Base-by-base conservation (phyloP, 2,888 invertebrate genomes). In the Tortrix viridana region DNA sequence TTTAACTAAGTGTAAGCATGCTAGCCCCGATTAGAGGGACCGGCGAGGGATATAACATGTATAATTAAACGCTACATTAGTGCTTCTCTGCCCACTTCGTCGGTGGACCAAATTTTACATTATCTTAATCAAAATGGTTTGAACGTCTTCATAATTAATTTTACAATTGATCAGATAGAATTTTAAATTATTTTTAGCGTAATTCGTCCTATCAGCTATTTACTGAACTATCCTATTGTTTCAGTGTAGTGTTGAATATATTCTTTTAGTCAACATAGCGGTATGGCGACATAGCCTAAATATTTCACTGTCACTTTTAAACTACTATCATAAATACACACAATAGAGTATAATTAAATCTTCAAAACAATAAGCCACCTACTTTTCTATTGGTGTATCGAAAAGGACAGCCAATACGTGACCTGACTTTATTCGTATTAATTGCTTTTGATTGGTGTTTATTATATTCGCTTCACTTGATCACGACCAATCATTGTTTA, bases 401-500 rank as follows among this genome's bases (percentile, higher is more conserved):
- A 58, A 47, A 58, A 53, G 23, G 12, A 43, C 32, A 41, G 32
- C 4, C 46, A 38, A 46, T 44, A 63, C 58, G 63, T 63, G 63
- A 53, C 47, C 32, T 32, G 43, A 58, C 32, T 58, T 43, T 52
- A 58, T 53, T 58, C 18, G 32, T 32, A 63, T 58, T 18, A n/a
- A 43, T 26, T 18, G 26, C 20, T 43, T 38, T 43, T 63, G 53
- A 63, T 63, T 58, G 57, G 63, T 18, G 32, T 47, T 58, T 58
- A 48, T 52, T 63, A 53, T 48, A n/a, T 44, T 19, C 32, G 48
- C 19, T 43, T 50, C 37, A 50, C 37, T 19, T 37, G n/a, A 50
- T 50, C 18, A 44, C 52, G 16, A 32, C 62, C 57, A 57, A 53
- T 63, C 62, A 47, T 53, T 57, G 63, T 37, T 43, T 44, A 32